Evolutionary conservation across 2,797 vertebrate genomes (phyloP), one percentile per base, ranked within the genome.

Genomic region (Chaunax sp.): DNA sequence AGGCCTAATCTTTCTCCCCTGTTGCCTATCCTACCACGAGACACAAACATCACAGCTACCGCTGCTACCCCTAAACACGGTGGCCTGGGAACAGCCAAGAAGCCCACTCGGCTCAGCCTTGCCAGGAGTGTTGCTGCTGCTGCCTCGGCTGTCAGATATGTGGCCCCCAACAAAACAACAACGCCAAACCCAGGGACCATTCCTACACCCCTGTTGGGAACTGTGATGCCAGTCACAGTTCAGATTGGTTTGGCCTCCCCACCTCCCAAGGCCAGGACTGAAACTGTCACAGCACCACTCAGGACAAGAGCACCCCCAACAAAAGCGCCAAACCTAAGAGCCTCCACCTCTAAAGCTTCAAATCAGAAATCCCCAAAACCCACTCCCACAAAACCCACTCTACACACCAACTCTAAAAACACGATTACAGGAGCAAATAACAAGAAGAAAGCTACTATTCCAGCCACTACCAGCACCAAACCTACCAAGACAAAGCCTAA

Each of bases 1-100:
- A 92, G 94, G 94, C 95, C 96, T 13, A 95, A 91, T 68, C 87
- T 96, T 75, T 90, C 94, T 1, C 94, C 95, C 3, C 89, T 95
- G 51, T 72, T 96, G 46, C 95, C 95, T 30, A 86, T 91, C 63
- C 81, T 96, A 74, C 91, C 94, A 49, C 90, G 87, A 83, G 89
- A 92, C 60, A 83, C 88, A 80, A 92, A 93, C 53, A 74, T 89
- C 77, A 89, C 90, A 65, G 72, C 91, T 62, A 85, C 88, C 41
- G 72, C 77, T 50, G 81, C 84, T 59, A 61, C 86, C 43, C 84
- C 87, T 10, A 82, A 79, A 72, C 85, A 41, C n/a, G 82, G 83
- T 72, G 70, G 85, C 69, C 57, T 33, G 6, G 74, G 77, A 66
- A 80, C 72, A 37, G 57, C 69, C 1, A 83, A 81, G 56, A 94